Conservation (phyloP, 2,113 vertebrate genomes). For the Sinocyclocheilus rhinocerous region DNA sequence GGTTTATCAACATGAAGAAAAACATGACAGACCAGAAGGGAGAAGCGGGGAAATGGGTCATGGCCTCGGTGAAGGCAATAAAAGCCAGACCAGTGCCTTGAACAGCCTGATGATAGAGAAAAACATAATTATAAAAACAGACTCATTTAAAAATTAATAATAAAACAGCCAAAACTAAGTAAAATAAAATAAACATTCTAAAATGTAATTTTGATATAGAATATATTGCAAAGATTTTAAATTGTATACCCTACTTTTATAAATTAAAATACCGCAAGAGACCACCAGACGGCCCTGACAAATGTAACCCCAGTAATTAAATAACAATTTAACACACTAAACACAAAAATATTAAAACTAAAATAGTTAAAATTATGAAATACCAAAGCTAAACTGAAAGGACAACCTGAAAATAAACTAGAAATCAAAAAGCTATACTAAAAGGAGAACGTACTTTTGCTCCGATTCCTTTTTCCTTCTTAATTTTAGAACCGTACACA, state of each 20-base stretch:
- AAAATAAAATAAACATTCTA: neutral
- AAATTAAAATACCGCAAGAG: neutral
- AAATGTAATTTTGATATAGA: neutral
- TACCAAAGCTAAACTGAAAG: neutral
- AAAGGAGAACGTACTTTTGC: too few species aligned
- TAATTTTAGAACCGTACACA: too few species aligned
- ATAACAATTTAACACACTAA: too few species aligned
- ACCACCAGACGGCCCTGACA: neutral
- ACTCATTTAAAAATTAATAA: neutral
- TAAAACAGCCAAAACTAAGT: neutral
- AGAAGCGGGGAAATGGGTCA: conserved; percentile 96
- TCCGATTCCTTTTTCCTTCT: too few species aligned
- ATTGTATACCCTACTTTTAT: neutral
- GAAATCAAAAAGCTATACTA: neutral
- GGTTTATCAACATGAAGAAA: conserved; percentile 98
- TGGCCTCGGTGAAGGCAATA: conserved; percentile 98
- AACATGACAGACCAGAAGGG: conserved; percentile 99
- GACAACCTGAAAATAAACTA: neutral
- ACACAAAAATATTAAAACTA: too few species aligned
- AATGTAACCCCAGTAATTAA: too few species aligned
- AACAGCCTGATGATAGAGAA: conserved; percentile 79
- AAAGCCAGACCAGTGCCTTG: conserved; percentile 98
- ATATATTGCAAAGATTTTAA: neutral
- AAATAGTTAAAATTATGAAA: neutral
- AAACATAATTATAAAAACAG: neutral